These are phyloP conservation scores for Aelia acuminata DNA, from an alignment of 2,888 invertebrate species.

Conservation along the genomic window DNA sequence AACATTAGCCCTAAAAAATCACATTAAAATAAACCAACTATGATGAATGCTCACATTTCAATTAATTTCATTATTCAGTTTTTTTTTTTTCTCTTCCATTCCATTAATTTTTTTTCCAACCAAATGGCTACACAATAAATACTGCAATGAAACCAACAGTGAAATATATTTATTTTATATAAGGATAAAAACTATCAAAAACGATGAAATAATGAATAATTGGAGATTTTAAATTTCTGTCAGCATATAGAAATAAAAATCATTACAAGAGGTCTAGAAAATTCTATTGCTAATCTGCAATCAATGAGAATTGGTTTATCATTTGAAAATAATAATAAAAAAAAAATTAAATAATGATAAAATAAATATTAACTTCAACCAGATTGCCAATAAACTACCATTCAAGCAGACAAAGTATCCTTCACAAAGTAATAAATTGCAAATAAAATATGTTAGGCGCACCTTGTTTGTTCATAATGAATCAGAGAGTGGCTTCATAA, in stretches of 20 bases:
- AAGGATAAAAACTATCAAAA: neutral
- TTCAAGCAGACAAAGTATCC: neutral
- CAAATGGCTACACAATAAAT: neutral
- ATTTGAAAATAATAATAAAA: neutral
- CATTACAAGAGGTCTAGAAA: neutral
- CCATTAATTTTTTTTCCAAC: neutral
- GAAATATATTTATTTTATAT: neutral
- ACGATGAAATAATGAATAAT: neutral
- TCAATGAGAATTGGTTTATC: neutral
- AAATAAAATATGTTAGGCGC: neutral
- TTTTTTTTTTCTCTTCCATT: neutral
- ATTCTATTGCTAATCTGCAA: neutral
- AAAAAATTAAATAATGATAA: neutral
- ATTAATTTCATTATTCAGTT: neutral
- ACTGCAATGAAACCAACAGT: neutral
- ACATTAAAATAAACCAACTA: neutral
- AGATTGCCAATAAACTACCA: constrained; percentile 31
- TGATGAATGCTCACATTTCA: neutral
- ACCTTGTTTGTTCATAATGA: neutral
- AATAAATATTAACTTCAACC: neutral
- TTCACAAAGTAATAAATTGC: neutral
- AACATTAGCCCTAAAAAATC: neutral
- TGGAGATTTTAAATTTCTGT: neutral
- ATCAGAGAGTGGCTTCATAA: neutral
- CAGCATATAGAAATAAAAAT: neutral